Conservation (phyloP, 2,888 invertebrate genomes). For the Xiphydria camelus region DNA sequence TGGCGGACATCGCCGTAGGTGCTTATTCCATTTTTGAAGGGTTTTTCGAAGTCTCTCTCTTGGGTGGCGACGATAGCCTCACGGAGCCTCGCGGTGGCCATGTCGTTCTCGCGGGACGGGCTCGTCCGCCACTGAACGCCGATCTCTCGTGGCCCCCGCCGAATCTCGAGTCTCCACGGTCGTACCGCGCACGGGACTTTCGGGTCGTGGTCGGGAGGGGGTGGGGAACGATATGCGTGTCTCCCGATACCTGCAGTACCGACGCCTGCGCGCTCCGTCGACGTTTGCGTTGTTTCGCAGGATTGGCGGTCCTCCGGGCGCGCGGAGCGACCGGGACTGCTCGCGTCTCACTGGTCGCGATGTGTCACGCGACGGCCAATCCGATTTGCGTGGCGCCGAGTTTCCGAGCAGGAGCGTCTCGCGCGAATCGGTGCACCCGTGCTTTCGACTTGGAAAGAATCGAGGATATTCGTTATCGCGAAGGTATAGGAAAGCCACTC, state of each 20-base stretch:
- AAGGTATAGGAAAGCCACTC: too few species aligned
- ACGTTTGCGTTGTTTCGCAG: neutral
- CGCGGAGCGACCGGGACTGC: neutral
- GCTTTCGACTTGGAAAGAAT: too few species aligned
- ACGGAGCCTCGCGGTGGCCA: slow-evolving; percentile 22
- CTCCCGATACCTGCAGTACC: slow-evolving; percentile 1
- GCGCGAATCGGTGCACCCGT: neutral
- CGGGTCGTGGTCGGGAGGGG: neutral
- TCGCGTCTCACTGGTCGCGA: neutral
- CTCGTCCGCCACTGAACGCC: neutral
- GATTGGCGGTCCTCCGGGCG: too few species aligned
- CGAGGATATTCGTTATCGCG: too few species aligned
- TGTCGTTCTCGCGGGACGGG: slow-evolving; percentile 10
- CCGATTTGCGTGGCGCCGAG: neutral
- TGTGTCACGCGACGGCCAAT: neutral
- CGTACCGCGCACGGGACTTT: too few species aligned
- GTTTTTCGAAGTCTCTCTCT: slow-evolving; percentile 8
- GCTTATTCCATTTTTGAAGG: slow-evolving; percentile 26
- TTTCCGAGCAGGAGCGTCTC: neutral
- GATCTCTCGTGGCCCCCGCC: neutral
- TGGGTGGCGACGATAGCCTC: slow-evolving; percentile 14
- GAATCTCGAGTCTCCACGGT: neutral
- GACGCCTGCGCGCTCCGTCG: neutral
- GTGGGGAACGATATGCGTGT: neutral
- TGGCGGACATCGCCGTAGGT: slow-evolving; percentile 24